A percentile compares a stretch with the other conserved stretches of the same genome.
Conservation (phyloP, 2,113 vertebrate genomes). For the Oxygymnocypris stewartii region DNA sequence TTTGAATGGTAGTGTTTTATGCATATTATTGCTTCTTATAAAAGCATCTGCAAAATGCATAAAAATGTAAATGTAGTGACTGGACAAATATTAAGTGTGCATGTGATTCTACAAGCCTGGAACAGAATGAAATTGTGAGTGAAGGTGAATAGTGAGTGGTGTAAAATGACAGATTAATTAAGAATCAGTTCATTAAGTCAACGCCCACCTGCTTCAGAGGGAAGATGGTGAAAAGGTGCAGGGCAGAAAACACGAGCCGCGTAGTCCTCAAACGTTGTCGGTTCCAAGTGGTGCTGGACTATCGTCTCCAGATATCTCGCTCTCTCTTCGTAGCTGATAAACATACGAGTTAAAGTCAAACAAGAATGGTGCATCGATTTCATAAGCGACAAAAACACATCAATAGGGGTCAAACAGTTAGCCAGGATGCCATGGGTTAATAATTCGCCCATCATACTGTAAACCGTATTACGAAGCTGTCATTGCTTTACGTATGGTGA, state of each 20-base stretch:
- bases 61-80: neutral
- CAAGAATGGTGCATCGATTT: neutral
- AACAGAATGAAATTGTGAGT: neutral
- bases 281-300: conserved; percentile 93
- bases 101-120: neutral
- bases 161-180: neutral
- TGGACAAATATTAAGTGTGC: neutral
- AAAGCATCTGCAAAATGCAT: neutral
- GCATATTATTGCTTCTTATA: neutral
- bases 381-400: conserved; percentile 29
- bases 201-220: conserved; percentile 86
- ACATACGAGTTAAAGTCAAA: conserved; percentile 77
- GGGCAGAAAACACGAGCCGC: conserved; percentile 96
- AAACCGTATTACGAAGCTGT: conserved; percentile 46
- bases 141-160: neutral
- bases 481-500: conserved; percentile 37
- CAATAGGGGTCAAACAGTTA: conserved; percentile 20
- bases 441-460: conserved; percentile 21
- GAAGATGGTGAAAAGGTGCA: conserved; percentile 89
- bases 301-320: conserved; percentile 94
- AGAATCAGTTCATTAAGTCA: neutral
- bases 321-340: conserved; percentile 92
- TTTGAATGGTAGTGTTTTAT: neutral
- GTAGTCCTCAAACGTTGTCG: conserved; percentile 95
- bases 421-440: conserved; percentile 24